These are phyloP conservation scores for Pseudobourletiella spinata DNA, from an alignment of 1,140 invertebrate genomes.

Conservation along the genomic window DNA sequence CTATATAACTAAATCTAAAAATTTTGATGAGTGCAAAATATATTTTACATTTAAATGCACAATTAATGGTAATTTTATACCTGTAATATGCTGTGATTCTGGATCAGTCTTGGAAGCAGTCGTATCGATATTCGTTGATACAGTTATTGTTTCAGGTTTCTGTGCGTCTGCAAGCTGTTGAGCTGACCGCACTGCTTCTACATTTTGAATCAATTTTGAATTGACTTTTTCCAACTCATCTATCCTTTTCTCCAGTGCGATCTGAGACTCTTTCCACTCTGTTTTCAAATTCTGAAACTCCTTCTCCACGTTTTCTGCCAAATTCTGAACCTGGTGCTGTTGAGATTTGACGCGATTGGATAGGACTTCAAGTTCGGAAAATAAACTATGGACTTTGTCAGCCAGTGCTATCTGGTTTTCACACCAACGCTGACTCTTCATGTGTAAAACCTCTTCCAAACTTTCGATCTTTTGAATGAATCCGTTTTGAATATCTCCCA, in stretches of 20 bases:
- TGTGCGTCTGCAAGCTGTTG: not conserved
- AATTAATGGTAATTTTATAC: not conserved
- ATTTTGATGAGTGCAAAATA: too few relatives aligned
- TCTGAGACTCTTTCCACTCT: not conserved
- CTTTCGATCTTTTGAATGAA: not conserved
- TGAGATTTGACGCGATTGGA: not conserved
- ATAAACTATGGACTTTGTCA: conserved; percentile 2
- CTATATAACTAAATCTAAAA: too few relatives aligned
- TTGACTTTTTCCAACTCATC: not conserved
- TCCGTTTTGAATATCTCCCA: not conserved
- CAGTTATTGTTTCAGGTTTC: not conserved
- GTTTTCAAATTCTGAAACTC: not conserved
- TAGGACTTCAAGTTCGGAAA: not conserved
- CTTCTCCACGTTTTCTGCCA: conserved; percentile 6
- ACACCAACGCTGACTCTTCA: conserved; percentile 4
- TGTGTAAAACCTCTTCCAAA: not conserved
- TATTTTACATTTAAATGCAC: not conserved
- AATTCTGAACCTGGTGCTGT: not conserved
- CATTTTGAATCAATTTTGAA: not conserved
- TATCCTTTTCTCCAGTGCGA: not conserved
- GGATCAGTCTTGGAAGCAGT: not conserved
- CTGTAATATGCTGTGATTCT: too few relatives aligned
- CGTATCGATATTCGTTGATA: not conserved
- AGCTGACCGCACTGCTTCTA: not conserved
- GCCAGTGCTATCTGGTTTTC: conserved; percentile 4